Evolutionary conservation across 2,113 vertebrate genomes (phyloP).

Genomic region (Merops nubicus): DNA sequence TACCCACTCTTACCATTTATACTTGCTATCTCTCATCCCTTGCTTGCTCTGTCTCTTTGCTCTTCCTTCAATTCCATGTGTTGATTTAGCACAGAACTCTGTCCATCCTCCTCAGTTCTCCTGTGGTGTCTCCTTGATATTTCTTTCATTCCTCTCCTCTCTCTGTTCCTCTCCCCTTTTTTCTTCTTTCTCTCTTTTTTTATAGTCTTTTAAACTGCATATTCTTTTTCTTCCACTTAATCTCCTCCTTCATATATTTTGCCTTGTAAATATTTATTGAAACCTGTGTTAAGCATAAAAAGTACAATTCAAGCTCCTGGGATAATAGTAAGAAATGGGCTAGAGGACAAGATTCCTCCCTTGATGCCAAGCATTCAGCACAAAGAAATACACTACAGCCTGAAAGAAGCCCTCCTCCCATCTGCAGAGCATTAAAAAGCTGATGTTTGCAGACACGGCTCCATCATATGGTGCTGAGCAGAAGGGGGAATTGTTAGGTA

Average conservation of each 20-base stretch:
- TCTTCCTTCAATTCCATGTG: not conserved
- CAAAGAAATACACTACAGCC: not conserved
- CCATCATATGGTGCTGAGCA: not conserved
- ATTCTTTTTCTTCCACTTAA: not conserved
- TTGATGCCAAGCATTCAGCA: not conserved
- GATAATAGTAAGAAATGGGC: not conserved
- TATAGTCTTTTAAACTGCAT: not conserved
- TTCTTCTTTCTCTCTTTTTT: not conserved
- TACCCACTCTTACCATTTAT: not conserved
- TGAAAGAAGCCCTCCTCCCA: not conserved
- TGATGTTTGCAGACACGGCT: not conserved
- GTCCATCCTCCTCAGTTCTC: not conserved
- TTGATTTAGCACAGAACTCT: not conserved
- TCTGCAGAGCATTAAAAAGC: not conserved
- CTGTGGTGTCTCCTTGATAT: not conserved
- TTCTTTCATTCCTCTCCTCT: not conserved
- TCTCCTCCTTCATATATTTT: not conserved
- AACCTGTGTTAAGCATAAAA: not conserved
- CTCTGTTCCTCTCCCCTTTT: not conserved
- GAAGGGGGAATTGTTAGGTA: not conserved
- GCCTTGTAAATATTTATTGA: not conserved
- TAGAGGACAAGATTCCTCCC: not conserved
- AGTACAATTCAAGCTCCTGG: not conserved
- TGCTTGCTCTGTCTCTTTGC: not conserved
- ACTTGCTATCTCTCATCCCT: not conserved